Evolutionary conservation across 2,113 vertebrate species (phyloP).

Genomic region (Scytalopus superciliaris): DNA sequence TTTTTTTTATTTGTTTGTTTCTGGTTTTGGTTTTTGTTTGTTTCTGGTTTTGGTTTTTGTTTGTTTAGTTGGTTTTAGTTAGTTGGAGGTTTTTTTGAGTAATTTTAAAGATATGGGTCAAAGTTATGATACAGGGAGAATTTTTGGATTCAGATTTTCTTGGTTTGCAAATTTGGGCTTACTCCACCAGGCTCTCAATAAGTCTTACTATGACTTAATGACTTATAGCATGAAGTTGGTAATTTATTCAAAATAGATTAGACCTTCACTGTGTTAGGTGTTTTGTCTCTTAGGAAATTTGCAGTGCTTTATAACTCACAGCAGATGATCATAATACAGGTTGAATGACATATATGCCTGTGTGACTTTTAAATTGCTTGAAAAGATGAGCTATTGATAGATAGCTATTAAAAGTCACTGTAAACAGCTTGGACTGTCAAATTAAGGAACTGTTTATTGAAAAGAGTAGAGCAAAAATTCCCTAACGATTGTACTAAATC

Average conservation of each 20-base stretch:
- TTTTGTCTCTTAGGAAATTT: slow-evolving; percentile 67
- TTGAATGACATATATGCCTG: slow-evolving; percentile 68
- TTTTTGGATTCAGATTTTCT: neutral
- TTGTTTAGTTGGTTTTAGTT: neutral
- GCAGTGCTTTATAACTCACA: slow-evolving; percentile 58
- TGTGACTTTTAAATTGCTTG: slow-evolving; percentile 51
- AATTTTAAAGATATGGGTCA: neutral
- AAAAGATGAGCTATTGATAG: slow-evolving; percentile 42
- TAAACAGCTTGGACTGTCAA: slow-evolving; percentile 41
- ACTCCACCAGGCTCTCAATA: neutral
- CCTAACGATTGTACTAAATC: slow-evolving; percentile 15
- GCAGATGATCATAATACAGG: slow-evolving; percentile 57
- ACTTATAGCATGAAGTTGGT: slow-evolving; percentile 59
- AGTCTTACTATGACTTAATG: neutral
- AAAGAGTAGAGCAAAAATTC: slow-evolving; percentile 22
- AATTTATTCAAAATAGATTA: slow-evolving; percentile 72
- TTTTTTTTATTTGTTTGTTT: neutral
- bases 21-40: neutral
- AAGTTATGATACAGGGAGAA: neutral
- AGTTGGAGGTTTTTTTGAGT: neutral
- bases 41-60: neutral
- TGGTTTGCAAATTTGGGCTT: neutral
- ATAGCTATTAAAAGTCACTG: slow-evolving; percentile 35
- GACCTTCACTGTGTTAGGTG: slow-evolving; percentile 51
- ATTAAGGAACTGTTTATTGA: neutral